A percentile compares a stretch with the other conserved stretches of the same genome.
Conservation (phyloP, 2,888 invertebrate genomes). For the Escarpia spicata region DNA sequence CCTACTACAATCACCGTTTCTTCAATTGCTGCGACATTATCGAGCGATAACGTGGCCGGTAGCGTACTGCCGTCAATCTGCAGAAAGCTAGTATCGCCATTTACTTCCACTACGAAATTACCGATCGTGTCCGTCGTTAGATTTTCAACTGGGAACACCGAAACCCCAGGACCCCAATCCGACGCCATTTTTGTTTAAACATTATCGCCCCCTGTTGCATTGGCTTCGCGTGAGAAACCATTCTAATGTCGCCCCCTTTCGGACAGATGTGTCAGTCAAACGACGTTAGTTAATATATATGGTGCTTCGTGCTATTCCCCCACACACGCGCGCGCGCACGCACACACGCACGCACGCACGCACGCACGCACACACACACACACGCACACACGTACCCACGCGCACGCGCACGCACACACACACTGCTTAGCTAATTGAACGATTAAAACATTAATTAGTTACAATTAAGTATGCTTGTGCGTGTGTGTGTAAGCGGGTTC, state of each 20-base stretch:
- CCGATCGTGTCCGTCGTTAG: constrained; percentile 3
- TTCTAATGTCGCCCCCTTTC: background rate
- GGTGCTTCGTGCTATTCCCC: no score
- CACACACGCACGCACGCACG: no score
- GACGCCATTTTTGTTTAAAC: background rate
- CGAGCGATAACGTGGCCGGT: background rate
- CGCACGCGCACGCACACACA: no score
- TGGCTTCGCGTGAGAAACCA: background rate
- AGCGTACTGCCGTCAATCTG: background rate
- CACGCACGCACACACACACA: no score
- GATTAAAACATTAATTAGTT: no score
- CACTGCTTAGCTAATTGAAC: no score
- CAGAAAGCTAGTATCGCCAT: background rate
- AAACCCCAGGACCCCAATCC: background rate
- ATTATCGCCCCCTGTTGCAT: background rate
- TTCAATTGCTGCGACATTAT: background rate
- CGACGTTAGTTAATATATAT: background rate
- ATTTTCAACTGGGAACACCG: background rate
- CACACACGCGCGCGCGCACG: no score
- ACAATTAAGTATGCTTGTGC: no score
- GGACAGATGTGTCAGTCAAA: background rate
- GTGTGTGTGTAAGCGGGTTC: background rate
- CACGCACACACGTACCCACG: no score
- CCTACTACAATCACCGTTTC: constrained; percentile 3
- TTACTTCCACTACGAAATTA: constrained; percentile 12